These are phyloP conservation scores for Lethrus apterus DNA, from an alignment of 1,140 invertebrate genomes.

Conservation along the genomic window DNA sequence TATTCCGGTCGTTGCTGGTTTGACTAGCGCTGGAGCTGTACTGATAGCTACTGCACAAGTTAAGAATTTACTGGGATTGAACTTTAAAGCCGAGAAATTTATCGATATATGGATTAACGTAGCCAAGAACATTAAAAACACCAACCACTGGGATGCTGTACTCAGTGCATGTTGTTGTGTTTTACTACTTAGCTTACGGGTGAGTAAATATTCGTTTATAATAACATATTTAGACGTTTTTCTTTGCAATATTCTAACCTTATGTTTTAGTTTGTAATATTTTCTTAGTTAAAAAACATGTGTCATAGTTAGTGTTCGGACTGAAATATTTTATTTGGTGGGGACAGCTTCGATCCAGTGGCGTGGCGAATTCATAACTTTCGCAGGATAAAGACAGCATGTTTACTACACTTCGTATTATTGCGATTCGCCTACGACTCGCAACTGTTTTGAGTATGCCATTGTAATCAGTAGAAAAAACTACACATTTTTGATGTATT, in stretches of 20 bases:
- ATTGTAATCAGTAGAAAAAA: no score
- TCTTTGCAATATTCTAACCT: slow-evolving; percentile 1
- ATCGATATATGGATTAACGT: slow-evolving; percentile 52
- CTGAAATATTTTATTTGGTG: no score
- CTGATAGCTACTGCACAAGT: slow-evolving; percentile 78
- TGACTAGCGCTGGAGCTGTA: slow-evolving; percentile 79
- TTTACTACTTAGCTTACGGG: slow-evolving; percentile 54
- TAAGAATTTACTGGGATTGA: slow-evolving; percentile 63
- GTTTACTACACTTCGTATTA: no score
- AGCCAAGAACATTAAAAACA: slow-evolving; percentile 45
- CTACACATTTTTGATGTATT: no score
- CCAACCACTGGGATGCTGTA: slow-evolving; percentile 51
- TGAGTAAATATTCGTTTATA: slow-evolving; percentile 43
- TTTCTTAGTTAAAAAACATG: slow-evolving; percentile 10
- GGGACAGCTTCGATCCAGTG: no score
- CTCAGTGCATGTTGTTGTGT: slow-evolving; percentile 57
- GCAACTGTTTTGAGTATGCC: no score
- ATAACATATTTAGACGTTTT: not conserved
- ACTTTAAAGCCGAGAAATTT: slow-evolving; percentile 54
- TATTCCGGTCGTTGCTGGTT: slow-evolving; percentile 74
- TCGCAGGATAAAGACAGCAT: no score
- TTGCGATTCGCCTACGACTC: no score
- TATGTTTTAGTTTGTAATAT: slow-evolving; percentile 27
- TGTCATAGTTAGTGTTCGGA: no score
- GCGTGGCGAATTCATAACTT: no score